Percentiles rank a stretch among this genome's conserved stretches.
phyloP scores from a whole-genome alignment of 1,140 invertebrate genomes.

The Eumaeus atala region DNA sequence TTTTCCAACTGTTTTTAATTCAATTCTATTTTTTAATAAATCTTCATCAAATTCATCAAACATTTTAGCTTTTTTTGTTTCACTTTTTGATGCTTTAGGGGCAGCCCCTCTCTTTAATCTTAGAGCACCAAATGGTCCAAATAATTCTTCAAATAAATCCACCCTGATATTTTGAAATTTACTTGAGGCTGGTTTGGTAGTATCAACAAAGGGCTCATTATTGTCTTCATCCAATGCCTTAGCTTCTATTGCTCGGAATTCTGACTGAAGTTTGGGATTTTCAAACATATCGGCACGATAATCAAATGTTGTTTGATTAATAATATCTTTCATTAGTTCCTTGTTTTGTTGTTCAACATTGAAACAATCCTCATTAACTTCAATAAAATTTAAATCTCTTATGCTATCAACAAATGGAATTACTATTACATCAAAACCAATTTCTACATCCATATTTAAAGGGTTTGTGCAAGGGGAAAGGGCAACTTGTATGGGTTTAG shows the following conservation, averaged over 20 bases:
- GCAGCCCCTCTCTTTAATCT: slow-evolving; percentile 37
- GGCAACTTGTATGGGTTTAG: slow-evolving; percentile 53
- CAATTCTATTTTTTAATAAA: slow-evolving; percentile 35
- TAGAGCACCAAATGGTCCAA: slow-evolving; percentile 50
- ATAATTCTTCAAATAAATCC: slow-evolving; percentile 58
- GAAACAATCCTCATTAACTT: slow-evolving; percentile 32
- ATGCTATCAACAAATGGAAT: slow-evolving; percentile 61
- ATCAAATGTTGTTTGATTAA: slow-evolving; percentile 43
- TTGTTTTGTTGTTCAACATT: slow-evolving; percentile 35
- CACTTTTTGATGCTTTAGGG: slow-evolving; percentile 11
- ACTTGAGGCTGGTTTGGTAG: slow-evolving; percentile 39
- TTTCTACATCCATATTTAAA: slow-evolving; percentile 43
- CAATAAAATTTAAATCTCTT: slow-evolving; percentile 35
- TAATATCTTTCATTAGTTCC: slow-evolving; percentile 44
- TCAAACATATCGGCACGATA: slow-evolving; percentile 59
- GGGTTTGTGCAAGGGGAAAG: slow-evolving; percentile 45
- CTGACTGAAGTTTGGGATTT: slow-evolving; percentile 51
- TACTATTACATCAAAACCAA: slow-evolving; percentile 61
- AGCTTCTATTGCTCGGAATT: slow-evolving; percentile 51
- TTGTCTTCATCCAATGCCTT: slow-evolving; percentile 52
- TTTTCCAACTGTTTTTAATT: slow-evolving; percentile 30
- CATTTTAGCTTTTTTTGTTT: slow-evolving; percentile 41
- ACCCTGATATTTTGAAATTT: slow-evolving; percentile 39
- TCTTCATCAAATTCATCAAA: slow-evolving; percentile 42
- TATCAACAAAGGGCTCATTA: slow-evolving; percentile 49